Evolutionary conservation across 23 tunicate species (phyloP).

Genomic region (Styela plicata): DNA sequence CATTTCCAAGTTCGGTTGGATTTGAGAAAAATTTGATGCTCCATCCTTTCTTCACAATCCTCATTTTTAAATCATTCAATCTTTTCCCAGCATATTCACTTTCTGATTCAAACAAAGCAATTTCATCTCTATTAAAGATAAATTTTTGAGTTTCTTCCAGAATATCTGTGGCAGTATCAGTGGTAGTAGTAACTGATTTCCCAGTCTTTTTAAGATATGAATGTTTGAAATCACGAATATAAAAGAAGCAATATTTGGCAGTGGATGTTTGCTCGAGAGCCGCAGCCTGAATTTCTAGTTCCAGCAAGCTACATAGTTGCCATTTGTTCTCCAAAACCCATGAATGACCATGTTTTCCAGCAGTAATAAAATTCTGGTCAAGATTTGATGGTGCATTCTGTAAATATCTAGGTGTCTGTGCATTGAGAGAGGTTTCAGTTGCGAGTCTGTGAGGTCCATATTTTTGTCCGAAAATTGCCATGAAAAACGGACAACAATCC

Average conservation of each 20-base stretch:
- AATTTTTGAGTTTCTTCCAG: not conserved
- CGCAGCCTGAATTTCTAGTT: conserved; percentile 58
- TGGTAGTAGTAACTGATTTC: not conserved
- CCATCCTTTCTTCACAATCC: conserved; percentile 66
- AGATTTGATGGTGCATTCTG: not conserved
- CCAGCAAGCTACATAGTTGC: conserved; percentile 71
- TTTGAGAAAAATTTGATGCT: conserved; percentile 61
- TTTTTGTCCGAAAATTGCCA: conserved; percentile 65
- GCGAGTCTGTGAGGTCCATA: conserved; percentile 62
- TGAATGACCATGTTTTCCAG: conserved; percentile 47
- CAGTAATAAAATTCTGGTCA: conserved; percentile 55
- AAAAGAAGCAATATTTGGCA: conserved; percentile 67
- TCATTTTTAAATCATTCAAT: conserved; percentile 36
- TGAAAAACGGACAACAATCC: conserved; percentile 49
- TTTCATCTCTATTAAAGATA: conserved; percentile 3
- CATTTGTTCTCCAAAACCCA: conserved; percentile 62
- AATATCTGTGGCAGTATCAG: not conserved
- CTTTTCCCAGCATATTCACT: conserved; percentile 66
- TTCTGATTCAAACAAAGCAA: conserved; percentile 61
- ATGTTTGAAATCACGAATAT: conserved; percentile 51
- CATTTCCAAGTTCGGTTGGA: conserved; percentile 41
- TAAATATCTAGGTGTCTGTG: not conserved
- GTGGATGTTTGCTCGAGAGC: conserved; percentile 25
- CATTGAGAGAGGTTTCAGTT: not conserved
- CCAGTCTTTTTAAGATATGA: conserved; percentile 9